A percentile compares a stretch with the other conserved stretches of the same genome.
Conservation (phyloP, 37 sponge, comb jelly and placozoan genomes). For the Oopsacas minuta region DNA sequence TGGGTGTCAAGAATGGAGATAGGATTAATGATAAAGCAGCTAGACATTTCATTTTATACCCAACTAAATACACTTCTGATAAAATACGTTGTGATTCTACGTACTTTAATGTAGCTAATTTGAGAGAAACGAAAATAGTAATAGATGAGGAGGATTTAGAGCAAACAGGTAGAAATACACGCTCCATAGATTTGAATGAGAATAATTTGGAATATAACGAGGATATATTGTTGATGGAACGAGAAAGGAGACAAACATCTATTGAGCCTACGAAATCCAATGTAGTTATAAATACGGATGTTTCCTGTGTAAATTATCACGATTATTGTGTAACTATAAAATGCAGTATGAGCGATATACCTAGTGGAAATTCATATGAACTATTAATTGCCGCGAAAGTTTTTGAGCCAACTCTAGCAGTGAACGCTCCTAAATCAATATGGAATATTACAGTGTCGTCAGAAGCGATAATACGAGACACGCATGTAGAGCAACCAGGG, state of each 20-base stretch:
- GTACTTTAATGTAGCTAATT: background rate
- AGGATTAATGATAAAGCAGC: background rate
- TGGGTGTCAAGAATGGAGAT: background rate
- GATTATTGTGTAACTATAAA: background rate
- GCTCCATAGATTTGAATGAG: background rate
- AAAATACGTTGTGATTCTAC: background rate
- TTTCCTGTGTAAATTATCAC: background rate
- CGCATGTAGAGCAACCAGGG: background rate
- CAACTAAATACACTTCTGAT: background rate
- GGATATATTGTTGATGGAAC: background rate
- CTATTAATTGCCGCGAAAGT: background rate
- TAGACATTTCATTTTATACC: background rate
- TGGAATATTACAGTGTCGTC: background rate
- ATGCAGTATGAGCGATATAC: background rate
- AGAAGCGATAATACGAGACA: background rate
- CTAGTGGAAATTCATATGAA: background rate
- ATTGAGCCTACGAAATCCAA: background rate
- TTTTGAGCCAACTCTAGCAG: background rate
- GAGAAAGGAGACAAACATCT: background rate
- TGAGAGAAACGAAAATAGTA: background rate
- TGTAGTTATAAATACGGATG: background rate
- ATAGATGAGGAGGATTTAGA: background rate
- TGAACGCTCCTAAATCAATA: background rate
- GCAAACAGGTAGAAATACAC: background rate
- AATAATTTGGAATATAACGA: background rate